A percentile compares a stretch with the other conserved stretches of the same genome.
Evolutionary conservation across 2,113 vertebrate genomes (phyloP).

Genomic region (Orycteropus afer): DNA sequence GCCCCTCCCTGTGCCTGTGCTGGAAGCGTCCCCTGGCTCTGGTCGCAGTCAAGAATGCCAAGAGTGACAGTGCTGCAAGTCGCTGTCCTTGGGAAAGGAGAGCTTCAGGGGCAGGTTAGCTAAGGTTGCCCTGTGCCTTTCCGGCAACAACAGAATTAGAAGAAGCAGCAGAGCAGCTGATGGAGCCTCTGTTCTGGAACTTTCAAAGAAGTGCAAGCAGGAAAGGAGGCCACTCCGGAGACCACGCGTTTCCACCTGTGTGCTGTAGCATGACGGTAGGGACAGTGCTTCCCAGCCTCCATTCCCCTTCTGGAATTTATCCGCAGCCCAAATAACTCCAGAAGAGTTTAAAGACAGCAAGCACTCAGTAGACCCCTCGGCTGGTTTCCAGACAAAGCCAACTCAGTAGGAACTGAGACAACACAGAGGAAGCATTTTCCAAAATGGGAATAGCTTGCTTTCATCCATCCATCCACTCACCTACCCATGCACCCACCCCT

Average conservation of each 20-base stretch:
- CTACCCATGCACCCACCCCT: background rate
- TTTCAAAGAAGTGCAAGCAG: fast-evolving
- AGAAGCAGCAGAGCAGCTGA: background rate
- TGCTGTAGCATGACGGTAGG: background rate
- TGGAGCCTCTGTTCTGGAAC: fast-evolving
- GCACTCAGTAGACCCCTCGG: background rate
- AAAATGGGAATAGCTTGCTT: background rate
- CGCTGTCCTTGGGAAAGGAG: background rate
- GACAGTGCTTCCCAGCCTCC: fast-evolving
- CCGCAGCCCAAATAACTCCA: background rate
- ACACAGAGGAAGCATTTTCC: background rate
- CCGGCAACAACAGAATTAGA: background rate
- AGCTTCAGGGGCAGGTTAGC: background rate
- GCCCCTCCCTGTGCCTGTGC: background rate
- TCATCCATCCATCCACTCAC: background rate
- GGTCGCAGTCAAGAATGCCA: background rate
- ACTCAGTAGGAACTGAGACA: background rate
- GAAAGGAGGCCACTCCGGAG: background rate
- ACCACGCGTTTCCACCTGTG: background rate
- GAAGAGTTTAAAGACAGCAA: background rate
- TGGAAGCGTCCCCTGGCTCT: background rate
- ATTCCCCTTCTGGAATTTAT: fast-evolving
- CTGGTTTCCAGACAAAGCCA: background rate
- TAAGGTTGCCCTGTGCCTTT: background rate
- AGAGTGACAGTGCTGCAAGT: background rate